Evolutionary conservation across 2,113 vertebrate genomes (phyloP).

Genomic region (Plotosus lineatus): DNA sequence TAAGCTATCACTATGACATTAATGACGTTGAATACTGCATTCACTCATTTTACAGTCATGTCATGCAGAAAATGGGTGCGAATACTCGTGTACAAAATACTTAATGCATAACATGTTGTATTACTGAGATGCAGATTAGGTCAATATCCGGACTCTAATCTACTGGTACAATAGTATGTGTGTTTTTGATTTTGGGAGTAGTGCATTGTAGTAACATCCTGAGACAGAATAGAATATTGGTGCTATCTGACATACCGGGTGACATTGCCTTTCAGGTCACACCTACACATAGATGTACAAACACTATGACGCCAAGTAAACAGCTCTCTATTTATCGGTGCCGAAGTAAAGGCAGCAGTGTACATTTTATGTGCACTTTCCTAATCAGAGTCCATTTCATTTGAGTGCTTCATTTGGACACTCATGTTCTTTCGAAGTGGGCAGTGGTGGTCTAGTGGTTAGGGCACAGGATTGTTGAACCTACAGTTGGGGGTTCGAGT

Average conservation of each 20-base stretch:
- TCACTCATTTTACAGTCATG: too few relatives aligned
- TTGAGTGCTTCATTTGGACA: not conserved
- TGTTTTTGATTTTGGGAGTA: not conserved
- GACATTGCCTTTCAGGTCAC: slow-evolving; percentile 36
- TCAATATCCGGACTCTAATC: not conserved
- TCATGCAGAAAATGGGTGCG: too few relatives aligned
- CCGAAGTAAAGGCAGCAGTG: not conserved
- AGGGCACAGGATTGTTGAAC: too few relatives aligned
- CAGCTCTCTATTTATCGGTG: slow-evolving; percentile 14
- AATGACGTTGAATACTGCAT: too few relatives aligned
- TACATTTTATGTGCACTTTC: not conserved
- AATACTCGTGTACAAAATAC: not conserved
- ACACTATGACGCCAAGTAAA: slow-evolving; percentile 1
- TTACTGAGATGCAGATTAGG: not conserved
- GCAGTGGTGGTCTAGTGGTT: too few relatives aligned
- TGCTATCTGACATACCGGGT: not conserved
- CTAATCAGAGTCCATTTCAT: not conserved
- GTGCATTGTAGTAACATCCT: not conserved
- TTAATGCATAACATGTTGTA: not conserved
- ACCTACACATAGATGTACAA: slow-evolving; percentile 11
- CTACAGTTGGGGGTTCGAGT: too few relatives aligned
- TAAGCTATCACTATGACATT: too few relatives aligned
- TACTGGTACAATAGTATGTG: not conserved
- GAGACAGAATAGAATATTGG: not conserved
- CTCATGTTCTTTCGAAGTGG: too few relatives aligned